phyloP scores from a whole-genome alignment of 1,140 invertebrate species.

The Rhynchophorus ferrugineus region DNA sequence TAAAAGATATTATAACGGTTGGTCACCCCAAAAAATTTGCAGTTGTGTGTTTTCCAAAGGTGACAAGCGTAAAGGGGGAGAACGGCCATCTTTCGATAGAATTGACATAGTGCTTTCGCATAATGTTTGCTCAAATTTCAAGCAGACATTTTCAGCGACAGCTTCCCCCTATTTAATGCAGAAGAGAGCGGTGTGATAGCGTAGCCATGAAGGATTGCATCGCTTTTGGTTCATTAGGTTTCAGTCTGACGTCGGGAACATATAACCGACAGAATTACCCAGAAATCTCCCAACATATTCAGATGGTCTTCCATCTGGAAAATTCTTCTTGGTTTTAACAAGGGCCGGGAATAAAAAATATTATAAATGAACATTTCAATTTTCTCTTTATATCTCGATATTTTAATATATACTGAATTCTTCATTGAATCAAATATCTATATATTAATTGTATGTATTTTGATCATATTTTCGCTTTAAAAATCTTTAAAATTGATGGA shows the following conservation, averaged over 20 bases:
- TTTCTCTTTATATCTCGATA: no score
- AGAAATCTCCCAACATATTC: slow-evolving; percentile 21
- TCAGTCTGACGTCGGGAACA: slow-evolving; percentile 17
- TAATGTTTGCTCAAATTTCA: slow-evolving; percentile 18
- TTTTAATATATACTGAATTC: no score
- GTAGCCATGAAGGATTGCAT: slow-evolving; percentile 24
- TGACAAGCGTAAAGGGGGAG: not conserved
- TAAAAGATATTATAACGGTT: no score
- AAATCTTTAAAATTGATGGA: no score
- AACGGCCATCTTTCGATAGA: slow-evolving; percentile 10
- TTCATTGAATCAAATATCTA: no score
- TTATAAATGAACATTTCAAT: no score
- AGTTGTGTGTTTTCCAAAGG: not conserved
- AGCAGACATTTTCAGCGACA: slow-evolving; percentile 9
- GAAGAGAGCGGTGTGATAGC: slow-evolving; percentile 16
- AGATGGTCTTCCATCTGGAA: slow-evolving; percentile 12
- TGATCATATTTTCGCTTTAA: no score
- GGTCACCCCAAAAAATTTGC: no score
- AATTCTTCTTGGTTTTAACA: slow-evolving; percentile 9
- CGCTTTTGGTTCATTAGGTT: slow-evolving; percentile 24
- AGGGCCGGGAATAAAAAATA: no score
- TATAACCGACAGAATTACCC: slow-evolving; percentile 19
- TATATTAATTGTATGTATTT: no score
- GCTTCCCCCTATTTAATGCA: slow-evolving; percentile 17
- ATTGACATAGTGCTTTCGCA: slow-evolving; percentile 9